Conservation (phyloP, 2,797 vertebrate genomes). For the Gymnoscopelus microlampas region DNA sequence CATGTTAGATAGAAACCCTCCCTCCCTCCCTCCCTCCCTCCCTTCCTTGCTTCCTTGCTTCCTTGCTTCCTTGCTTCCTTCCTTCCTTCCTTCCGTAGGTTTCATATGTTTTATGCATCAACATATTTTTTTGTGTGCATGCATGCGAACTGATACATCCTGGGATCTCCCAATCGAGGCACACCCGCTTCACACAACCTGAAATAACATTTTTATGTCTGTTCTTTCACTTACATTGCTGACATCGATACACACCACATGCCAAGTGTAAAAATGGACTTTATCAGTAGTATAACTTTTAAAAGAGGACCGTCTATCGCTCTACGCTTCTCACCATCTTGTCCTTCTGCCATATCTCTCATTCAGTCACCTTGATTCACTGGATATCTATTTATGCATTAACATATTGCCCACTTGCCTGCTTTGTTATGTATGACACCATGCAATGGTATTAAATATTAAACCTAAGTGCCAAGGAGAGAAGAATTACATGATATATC, state of each 20-base stretch:
- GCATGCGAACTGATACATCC: conserved; percentile 4
- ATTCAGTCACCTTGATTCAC: conserved; percentile 38
- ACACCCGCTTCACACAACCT: conserved; percentile 7
- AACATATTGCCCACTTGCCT: conserved; percentile 66
- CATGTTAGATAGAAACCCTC: conserved; percentile 45
- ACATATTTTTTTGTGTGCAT: too few species aligned
- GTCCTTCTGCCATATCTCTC: too few species aligned
- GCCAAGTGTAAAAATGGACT: not conserved
- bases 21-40: not conserved
- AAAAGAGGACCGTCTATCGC: conserved; percentile 15
- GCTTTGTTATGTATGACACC: conserved; percentile 65
- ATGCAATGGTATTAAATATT: conserved; percentile 73
- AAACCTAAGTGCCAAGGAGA: conserved; percentile 51
- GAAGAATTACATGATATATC: conserved; percentile 43
- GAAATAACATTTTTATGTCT: not conserved
- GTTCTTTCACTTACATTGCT: not conserved
- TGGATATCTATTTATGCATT: conserved; percentile 72
- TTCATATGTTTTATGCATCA: too few species aligned
- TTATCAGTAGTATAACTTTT: conserved; percentile 1
- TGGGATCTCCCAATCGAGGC: conserved; percentile 10
- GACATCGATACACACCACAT: not conserved
- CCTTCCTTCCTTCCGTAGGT: too few species aligned
- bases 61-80: too few species aligned
- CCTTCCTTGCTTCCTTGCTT: too few species aligned
- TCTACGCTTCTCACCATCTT: not conserved